phyloP scores from a whole-genome alignment of 30 jellyfish, hydroid and myxozoan genomes.

The Turritopsis rubra region DNA sequence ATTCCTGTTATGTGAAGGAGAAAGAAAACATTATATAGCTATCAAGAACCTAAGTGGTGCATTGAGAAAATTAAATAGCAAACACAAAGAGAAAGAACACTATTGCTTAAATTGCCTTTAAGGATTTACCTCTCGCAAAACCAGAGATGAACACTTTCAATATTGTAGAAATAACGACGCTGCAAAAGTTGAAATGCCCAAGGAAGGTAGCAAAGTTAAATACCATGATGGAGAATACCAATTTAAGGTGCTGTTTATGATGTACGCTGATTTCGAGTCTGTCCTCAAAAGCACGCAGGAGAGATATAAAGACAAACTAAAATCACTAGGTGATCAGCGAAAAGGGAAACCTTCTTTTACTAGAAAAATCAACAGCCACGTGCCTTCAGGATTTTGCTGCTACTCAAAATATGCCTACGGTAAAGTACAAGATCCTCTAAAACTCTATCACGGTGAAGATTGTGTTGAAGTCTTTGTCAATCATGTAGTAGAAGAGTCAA shows the following conservation, averaged over 20 bases:
- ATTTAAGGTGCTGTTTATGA: neutral
- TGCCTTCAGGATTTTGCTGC: too few species aligned
- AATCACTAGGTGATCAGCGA: neutral
- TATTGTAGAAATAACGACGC: constrained; percentile 9
- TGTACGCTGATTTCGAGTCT: constrained; percentile 11
- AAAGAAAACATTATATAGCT: constrained; percentile 5
- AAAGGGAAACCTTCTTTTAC: neutral
- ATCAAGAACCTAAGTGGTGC: constrained; percentile 7
- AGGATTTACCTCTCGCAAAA: neutral
- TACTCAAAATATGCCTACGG: constrained; percentile 7
- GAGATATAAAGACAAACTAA: constrained; percentile 6
- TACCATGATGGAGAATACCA: constrained; percentile 8
- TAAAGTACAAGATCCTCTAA: constrained; percentile 7
- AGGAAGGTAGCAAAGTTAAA: too few species aligned
- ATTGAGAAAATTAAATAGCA: constrained; percentile 2
- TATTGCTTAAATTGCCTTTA: neutral
- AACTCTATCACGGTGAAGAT: constrained; percentile 1
- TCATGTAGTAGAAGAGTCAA: neutral
- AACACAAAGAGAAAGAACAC: constrained; percentile 7
- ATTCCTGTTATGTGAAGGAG: too few species aligned
- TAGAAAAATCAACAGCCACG: neutral
- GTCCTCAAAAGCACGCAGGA: constrained; percentile 12
- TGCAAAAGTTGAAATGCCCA: too few species aligned
- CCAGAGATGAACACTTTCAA: neutral
- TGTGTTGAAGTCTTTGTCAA: constrained; percentile 5